Evolutionary conservation across 2,888 invertebrate genomes (phyloP).

Genomic region (Parthenolecanium corni): DNA sequence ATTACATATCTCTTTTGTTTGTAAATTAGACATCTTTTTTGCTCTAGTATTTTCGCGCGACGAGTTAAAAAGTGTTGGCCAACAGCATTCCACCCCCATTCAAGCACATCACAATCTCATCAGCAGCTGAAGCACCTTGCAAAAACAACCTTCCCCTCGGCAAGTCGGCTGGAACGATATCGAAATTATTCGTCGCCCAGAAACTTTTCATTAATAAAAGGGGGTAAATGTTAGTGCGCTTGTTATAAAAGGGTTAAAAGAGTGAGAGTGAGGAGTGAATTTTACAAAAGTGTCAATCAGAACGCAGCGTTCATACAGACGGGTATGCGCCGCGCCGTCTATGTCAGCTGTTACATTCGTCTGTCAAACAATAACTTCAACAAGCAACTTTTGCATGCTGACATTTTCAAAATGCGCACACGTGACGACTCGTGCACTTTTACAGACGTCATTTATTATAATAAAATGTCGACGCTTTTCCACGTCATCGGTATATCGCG

Average conservation of each 20-base stretch:
- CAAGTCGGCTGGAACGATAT: too few species aligned
- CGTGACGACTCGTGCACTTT: constrained; percentile 19
- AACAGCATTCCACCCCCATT: too few species aligned
- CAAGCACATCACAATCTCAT: too few species aligned
- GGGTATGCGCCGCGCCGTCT: constrained; percentile 4
- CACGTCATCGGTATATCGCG: constrained; percentile 16
- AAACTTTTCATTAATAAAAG: constrained; percentile 18
- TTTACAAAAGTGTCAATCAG: constrained; percentile 22
- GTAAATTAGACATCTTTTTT: too few species aligned
- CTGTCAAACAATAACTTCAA: constrained; percentile 24
- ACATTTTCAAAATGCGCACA: constrained; percentile 25
- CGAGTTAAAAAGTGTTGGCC: too few species aligned
- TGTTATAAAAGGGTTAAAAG: constrained; percentile 3
- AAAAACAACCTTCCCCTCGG: too few species aligned
- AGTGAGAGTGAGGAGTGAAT: neutral
- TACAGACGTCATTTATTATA: constrained; percentile 13
- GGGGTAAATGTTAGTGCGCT: neutral
- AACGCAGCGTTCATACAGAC: neutral
- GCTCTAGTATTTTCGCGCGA: too few species aligned
- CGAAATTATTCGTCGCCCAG: neutral
- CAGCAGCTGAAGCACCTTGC: too few species aligned
- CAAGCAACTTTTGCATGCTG: constrained; percentile 21
- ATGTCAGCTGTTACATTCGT: constrained; percentile 23
- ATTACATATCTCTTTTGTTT: too few species aligned
- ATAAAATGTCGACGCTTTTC: constrained; percentile 21